A percentile compares a stretch with the other conserved stretches of the same genome.
These are phyloP conservation scores for Glaucidium brasilianum DNA, from an alignment of 2,113 vertebrate genomes.

Conservation along the genomic window DNA sequence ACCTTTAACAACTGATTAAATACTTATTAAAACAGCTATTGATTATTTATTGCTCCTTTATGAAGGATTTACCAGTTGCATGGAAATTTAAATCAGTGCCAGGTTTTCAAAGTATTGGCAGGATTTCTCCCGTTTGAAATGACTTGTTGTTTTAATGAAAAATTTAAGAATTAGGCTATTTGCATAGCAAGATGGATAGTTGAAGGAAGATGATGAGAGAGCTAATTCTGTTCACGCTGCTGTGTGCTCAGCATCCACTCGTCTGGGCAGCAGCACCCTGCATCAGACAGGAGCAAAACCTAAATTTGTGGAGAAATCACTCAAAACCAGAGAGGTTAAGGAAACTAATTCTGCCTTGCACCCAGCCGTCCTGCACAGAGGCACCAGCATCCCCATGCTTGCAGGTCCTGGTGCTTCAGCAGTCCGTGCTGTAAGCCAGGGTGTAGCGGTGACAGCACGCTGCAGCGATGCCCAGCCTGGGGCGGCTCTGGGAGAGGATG, in stretches of 20 bases:
- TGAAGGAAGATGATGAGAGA: not conserved
- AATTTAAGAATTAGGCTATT: not conserved
- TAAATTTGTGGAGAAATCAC: rapidly evolving
- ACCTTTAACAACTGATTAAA: conserved; percentile 43
- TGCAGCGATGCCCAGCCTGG: not conserved
- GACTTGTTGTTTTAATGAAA: conserved; percentile 24
- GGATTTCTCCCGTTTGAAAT: not conserved
- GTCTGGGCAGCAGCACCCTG: not conserved
- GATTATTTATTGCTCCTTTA: conserved; percentile 22
- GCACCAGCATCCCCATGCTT: not conserved
- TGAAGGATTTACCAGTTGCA: not conserved
- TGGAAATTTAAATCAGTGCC: not conserved
- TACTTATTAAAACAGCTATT: conserved; percentile 4
- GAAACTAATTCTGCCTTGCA: not conserved
- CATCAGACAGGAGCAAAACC: not conserved
- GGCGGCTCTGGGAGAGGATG: not conserved
- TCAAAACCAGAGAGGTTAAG: not conserved
- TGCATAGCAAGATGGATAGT: not conserved
- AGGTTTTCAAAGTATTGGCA: conserved; percentile 27
- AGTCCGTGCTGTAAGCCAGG: rapidly evolving
- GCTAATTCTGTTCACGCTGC: not conserved
- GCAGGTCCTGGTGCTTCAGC: not conserved
- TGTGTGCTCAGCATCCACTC: rapidly evolving
- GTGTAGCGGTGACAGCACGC: not conserved
- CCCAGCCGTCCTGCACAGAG: rapidly evolving